Percentiles rank a stretch among this genome's conserved stretches.
phyloP scores from a whole-genome alignment of 2,113 vertebrate species.

The Podarcis raffonei region DNA sequence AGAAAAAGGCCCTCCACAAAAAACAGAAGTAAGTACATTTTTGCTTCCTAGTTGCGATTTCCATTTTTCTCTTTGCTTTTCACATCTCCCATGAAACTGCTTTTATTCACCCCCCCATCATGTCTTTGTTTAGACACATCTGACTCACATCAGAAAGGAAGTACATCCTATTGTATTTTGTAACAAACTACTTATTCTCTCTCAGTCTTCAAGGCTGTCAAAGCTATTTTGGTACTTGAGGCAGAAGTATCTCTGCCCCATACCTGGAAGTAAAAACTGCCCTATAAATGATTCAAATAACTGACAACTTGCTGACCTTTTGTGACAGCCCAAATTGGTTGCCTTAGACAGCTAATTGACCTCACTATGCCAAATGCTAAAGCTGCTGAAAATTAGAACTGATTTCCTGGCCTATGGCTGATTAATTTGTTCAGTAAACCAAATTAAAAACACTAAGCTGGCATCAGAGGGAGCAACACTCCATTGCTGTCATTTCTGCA shows the following conservation, averaged over 20 bases:
- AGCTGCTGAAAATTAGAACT: not conserved
- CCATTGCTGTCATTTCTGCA: conserved; percentile 33
- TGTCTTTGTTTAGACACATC: no score
- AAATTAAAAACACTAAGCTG: conserved; percentile 1
- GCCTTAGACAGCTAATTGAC: not conserved
- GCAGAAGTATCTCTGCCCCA: not conserved
- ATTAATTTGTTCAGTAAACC: conserved; percentile 20
- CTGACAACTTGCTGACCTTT: not conserved
- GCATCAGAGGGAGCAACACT: conserved; percentile 34
- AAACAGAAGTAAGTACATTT: no score
- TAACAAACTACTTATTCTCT: not conserved
- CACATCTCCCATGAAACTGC: no score
- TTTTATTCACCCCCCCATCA: no score
- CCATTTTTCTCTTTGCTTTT: no score
- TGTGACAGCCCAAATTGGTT: not conserved
- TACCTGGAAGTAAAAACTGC: not conserved
- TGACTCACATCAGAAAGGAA: no score
- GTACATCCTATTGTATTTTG: no score
- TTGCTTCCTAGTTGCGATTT: no score
- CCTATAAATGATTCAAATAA: not conserved
- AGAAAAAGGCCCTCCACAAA: no score
- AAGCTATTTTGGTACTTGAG: not conserved
- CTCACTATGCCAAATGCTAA: not conserved
- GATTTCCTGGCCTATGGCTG: not conserved
- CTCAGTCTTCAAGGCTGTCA: not conserved